A percentile compares a stretch with the other conserved stretches of the same genome.
These are phyloP conservation scores for Tringa solitaria DNA, from an alignment of 2,113 vertebrate species.

Conservation along the genomic window DNA sequence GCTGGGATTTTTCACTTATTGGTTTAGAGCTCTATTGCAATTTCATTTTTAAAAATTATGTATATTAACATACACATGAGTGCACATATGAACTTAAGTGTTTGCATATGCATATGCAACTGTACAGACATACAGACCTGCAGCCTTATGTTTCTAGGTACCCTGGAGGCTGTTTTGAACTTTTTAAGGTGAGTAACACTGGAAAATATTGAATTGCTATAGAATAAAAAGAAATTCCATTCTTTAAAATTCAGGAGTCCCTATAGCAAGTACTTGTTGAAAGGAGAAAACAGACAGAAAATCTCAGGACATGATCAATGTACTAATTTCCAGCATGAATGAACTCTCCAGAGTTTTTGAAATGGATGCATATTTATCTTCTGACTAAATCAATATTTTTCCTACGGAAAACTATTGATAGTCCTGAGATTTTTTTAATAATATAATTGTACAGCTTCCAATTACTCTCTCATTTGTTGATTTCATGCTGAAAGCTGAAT, in stretches of 20 bases:
- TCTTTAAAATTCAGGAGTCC: neutral
- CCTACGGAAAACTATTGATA: neutral
- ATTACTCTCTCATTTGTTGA: neutral
- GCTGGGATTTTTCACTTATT: accelerated
- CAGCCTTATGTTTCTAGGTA: neutral
- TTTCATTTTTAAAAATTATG: neutral
- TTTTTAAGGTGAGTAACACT: neutral
- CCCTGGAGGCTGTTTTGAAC: neutral
- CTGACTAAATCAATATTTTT: neutral
- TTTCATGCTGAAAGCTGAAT: neutral
- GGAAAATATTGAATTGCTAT: neutral
- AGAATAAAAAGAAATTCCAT: neutral
- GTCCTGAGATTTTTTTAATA: neutral
- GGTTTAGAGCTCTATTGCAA: neutral
- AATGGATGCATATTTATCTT: slow-evolving; percentile 18
- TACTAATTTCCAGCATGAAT: slow-evolving; percentile 24
- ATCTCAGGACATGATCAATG: neutral
- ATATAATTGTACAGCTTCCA: neutral
- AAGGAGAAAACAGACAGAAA: neutral
- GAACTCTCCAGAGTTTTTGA: neutral
- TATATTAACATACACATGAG: neutral
- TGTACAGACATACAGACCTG: neutral
- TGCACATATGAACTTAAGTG: accelerated
- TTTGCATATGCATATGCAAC: neutral
- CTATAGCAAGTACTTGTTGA: neutral